A percentile compares a stretch with the other conserved stretches of the same genome.
These are phyloP conservation scores for Archocentrus centrarchus DNA, from an alignment of 2,113 vertebrate genomes.

Conservation along the genomic window DNA sequence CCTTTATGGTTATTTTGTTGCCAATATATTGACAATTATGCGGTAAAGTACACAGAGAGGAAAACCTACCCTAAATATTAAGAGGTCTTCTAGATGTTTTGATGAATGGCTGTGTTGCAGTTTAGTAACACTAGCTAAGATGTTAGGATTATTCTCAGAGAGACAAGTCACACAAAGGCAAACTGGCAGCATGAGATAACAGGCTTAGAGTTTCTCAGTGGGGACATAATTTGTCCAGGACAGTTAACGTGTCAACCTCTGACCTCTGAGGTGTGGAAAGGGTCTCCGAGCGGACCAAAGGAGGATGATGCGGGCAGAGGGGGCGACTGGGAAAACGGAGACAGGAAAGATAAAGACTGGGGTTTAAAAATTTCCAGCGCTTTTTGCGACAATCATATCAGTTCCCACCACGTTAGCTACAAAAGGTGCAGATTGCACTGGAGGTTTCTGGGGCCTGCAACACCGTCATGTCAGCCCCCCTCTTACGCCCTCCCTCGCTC, in stretches of 20 bases:
- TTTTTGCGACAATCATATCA: neutral
- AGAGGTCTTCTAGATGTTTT: conserved; percentile 7
- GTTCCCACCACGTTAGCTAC: neutral
- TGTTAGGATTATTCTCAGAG: neutral
- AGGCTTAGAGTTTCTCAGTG: conserved; percentile 57
- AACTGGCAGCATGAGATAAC: conserved; percentile 43
- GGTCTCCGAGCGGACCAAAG: conserved; percentile 39
- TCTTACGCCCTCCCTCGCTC: conserved; percentile 1
- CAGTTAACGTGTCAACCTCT: conserved; percentile 59
- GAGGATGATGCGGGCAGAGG: conserved; percentile 7
- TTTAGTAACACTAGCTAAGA: neutral
- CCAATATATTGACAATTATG: neutral
- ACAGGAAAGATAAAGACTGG: conserved; percentile 20
- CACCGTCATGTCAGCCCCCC: conserved; percentile 16
- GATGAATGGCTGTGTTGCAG: neutral
- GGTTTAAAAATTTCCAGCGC: neutral
- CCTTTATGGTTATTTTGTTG: neutral
- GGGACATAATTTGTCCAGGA: conserved; percentile 48
- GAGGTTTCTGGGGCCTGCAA: conserved; percentile 23
- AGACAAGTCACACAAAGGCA: conserved; percentile 17
- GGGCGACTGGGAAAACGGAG: neutral
- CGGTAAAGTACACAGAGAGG: neutral
- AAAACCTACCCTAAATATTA: neutral
- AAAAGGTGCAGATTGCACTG: neutral
- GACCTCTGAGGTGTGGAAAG: conserved; percentile 59